Evolutionary conservation across 2,888 invertebrate genomes (phyloP).

Genomic region (Hirtodrosophila duncani): DNA sequence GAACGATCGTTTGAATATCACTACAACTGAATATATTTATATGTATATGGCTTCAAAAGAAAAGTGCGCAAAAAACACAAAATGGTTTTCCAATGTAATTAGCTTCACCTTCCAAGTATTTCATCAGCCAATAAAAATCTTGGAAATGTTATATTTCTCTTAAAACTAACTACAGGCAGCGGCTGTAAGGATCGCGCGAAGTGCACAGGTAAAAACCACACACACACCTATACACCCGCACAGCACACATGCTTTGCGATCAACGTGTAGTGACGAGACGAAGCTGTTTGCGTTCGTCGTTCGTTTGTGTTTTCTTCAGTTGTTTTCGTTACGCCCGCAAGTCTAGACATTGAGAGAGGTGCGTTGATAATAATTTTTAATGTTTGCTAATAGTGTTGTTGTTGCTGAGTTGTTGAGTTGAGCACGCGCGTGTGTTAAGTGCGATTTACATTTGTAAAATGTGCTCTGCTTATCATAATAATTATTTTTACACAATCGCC

Average conservation of each 20-base stretch:
- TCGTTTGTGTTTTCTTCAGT: constrained; percentile 30
- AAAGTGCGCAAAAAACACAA: too few species aligned
- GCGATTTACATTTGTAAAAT: constrained; percentile 25
- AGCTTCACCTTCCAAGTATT: constrained; percentile 23
- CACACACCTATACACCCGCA: too few species aligned
- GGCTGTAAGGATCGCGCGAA: too few species aligned
- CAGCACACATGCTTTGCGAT: too few species aligned
- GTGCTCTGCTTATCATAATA: constrained; percentile 41
- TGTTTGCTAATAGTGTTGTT: constrained; percentile 9
- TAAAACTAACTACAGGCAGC: too few species aligned
- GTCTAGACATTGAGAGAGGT: constrained; percentile 63
- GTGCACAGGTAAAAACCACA: background rate
- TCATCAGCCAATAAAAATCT: constrained; percentile 7
- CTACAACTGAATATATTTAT: too few species aligned
- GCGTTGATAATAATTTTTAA: constrained; percentile 53
- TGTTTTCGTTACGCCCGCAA: constrained; percentile 51
- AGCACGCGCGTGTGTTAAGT: constrained; percentile 40
- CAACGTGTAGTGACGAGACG: too few species aligned
- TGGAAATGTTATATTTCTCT: too few species aligned
- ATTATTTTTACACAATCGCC: constrained; percentile 26
- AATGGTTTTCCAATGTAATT: background rate
- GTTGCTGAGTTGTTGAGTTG: constrained; percentile 36
- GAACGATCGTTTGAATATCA: too few species aligned
- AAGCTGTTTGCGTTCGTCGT: constrained; percentile 1
- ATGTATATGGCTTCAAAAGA: too few species aligned